A percentile compares a stretch with the other conserved stretches of the same genome.
phyloP scores from a whole-genome alignment of 2,888 invertebrate genomes.

The Troides aeacus region DNA sequence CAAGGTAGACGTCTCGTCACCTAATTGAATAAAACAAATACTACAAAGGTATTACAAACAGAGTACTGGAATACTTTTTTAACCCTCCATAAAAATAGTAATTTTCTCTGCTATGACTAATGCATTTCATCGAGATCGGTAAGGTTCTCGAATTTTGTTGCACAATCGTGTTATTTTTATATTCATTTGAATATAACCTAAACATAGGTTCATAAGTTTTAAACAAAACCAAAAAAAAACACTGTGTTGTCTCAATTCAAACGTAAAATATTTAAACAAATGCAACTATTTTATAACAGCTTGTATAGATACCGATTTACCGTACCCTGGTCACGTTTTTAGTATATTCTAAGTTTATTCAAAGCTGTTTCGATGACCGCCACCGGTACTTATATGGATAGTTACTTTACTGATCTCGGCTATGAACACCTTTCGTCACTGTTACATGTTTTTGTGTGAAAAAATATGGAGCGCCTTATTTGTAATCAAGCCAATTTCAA shows the following conservation, averaged over 20 bases:
- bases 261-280: not conserved
- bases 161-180: too few relatives aligned
- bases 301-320: not conserved
- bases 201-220: too few relatives aligned
- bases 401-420: not conserved
- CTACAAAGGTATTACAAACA: not conserved
- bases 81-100: too few relatives aligned
- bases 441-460: not conserved
- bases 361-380: slow-evolving; percentile 15
- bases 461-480: not conserved
- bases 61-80: too few relatives aligned
- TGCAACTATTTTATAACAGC: not conserved
- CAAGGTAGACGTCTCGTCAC: too few relatives aligned
- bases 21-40: too few relatives aligned
- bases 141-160: too few relatives aligned
- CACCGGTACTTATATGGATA: slow-evolving; percentile 1
- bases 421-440: slow-evolving; percentile 1
- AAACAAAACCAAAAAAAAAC: too few relatives aligned
- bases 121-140: too few relatives aligned
- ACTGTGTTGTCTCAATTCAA: too few relatives aligned
- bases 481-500: not conserved
- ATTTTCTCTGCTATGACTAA: too few relatives aligned
- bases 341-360: slow-evolving; percentile 7
- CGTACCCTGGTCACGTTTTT: slow-evolving; percentile 28
- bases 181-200: too few relatives aligned